A percentile compares a stretch with the other conserved stretches of the same genome.
Conservation (phyloP, 2,113 vertebrate genomes). For the Chlorocebus sabaeus region DNA sequence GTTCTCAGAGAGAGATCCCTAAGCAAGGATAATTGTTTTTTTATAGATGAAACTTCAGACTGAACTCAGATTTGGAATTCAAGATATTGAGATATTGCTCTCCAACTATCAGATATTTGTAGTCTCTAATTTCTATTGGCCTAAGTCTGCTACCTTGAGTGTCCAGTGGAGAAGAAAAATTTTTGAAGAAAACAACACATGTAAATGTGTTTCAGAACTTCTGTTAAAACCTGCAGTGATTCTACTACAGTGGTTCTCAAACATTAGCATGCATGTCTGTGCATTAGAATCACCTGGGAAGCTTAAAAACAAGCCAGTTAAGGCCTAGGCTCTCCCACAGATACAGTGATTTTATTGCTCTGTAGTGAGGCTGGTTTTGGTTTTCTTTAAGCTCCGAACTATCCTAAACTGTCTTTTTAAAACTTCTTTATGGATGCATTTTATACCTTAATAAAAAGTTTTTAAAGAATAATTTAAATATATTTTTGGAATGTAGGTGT, state of each 20-base stretch:
- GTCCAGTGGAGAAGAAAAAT: neutral
- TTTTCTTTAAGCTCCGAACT: neutral
- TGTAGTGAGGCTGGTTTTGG: neutral
- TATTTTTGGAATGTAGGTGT: slow-evolving; percentile 87
- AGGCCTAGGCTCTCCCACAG: too few relatives aligned
- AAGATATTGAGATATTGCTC: neutral
- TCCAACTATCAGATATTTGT: neutral
- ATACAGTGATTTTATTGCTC: slow-evolving; percentile 1
- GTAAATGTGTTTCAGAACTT: slow-evolving; percentile 38
- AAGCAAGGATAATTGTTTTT: neutral
- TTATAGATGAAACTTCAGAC: neutral
- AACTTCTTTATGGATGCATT: neutral
- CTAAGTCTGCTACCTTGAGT: neutral
- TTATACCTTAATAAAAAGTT: neutral
- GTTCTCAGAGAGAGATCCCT: neutral
- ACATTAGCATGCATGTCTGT: neutral
- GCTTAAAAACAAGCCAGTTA: neutral
- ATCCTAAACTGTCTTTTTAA: neutral
- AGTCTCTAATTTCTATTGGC: neutral
- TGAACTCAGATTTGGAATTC: neutral
- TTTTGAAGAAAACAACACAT: slow-evolving; percentile 10
- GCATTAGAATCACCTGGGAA: neutral
- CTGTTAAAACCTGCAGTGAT: neutral
- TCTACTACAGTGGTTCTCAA: neutral
- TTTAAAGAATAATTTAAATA: slow-evolving; percentile 65